Percentiles rank a stretch among this genome's conserved stretches.
phyloP scores from a whole-genome alignment of 2,888 invertebrate species.

The Glyphotaelius pellucidus region DNA sequence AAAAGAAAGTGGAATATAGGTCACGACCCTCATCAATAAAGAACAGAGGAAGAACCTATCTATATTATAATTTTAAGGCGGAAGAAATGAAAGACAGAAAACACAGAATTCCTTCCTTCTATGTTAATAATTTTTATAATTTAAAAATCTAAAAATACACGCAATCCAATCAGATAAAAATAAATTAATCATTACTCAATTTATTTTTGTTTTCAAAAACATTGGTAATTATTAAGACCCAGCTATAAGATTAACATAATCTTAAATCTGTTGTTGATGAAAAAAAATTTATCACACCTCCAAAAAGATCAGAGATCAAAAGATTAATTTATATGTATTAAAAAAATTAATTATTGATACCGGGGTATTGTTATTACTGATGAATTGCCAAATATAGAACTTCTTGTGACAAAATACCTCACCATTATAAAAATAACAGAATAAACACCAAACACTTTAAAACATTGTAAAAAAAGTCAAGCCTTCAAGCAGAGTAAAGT shows the following conservation, averaged over 20 bases:
- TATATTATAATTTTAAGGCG: background rate
- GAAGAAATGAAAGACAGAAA: background rate
- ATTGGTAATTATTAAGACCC: background rate
- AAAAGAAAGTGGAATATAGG: no score
- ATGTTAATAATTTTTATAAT: background rate
- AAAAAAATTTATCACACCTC: background rate
- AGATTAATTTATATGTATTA: background rate
- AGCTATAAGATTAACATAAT: background rate
- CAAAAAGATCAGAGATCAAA: background rate
- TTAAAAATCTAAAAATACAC: background rate
- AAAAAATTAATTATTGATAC: background rate
- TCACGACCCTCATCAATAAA: no score
- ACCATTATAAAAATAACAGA: background rate
- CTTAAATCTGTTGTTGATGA: background rate
- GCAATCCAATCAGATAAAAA: background rate
- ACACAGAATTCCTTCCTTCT: background rate
- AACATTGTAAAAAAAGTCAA: background rate
- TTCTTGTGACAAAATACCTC: no score
- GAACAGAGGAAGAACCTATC: no score
- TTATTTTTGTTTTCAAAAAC: background rate
- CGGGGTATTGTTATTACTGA: background rate
- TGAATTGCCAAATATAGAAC: background rate
- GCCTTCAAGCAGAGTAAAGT: no score
- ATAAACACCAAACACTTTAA: background rate
- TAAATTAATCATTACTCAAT: background rate